phyloP scores from a whole-genome alignment of 2,113 vertebrate species.

The Pica pica region DNA sequence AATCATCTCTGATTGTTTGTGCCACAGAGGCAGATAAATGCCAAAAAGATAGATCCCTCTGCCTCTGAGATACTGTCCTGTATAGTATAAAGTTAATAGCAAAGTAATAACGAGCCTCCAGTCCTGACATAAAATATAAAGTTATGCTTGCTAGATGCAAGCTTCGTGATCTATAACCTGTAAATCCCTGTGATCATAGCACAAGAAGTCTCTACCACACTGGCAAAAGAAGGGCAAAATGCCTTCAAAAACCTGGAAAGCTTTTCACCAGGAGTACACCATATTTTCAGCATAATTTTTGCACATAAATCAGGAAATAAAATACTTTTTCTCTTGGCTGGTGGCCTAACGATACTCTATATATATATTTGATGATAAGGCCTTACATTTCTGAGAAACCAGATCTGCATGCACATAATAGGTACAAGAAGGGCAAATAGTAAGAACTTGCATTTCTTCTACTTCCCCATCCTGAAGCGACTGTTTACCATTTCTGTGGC shows the following conservation, averaged over 20 bases:
- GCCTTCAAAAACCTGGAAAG: not conserved
- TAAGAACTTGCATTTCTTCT: not conserved
- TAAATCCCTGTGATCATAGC: constrained; percentile 31
- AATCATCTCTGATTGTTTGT: constrained; percentile 75
- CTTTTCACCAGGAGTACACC: not conserved
- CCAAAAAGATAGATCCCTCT: constrained; percentile 75
- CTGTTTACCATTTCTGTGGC: not conserved
- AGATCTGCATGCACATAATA: not conserved
- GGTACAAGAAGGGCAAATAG: not conserved
- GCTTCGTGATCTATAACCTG: constrained; percentile 67
- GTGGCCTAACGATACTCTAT: not conserved
- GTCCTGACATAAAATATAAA: constrained; percentile 79
- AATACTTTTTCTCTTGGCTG: not conserved
- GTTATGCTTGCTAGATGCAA: constrained; percentile 66
- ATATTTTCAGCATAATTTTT: constrained; percentile 1
- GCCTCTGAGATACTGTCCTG: constrained; percentile 75
- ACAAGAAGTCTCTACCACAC: not conserved
- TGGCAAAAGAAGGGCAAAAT: constrained; percentile 24
- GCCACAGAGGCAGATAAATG: constrained; percentile 76
- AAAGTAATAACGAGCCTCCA: constrained; percentile 73
- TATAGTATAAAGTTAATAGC: constrained; percentile 75
- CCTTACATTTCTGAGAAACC: not conserved
- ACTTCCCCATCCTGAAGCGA: not conserved
- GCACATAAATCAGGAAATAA: not conserved
- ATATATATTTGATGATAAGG: not conserved